phyloP scores from a whole-genome alignment of 2,888 invertebrate genomes.

The Xanthia togata region DNA sequence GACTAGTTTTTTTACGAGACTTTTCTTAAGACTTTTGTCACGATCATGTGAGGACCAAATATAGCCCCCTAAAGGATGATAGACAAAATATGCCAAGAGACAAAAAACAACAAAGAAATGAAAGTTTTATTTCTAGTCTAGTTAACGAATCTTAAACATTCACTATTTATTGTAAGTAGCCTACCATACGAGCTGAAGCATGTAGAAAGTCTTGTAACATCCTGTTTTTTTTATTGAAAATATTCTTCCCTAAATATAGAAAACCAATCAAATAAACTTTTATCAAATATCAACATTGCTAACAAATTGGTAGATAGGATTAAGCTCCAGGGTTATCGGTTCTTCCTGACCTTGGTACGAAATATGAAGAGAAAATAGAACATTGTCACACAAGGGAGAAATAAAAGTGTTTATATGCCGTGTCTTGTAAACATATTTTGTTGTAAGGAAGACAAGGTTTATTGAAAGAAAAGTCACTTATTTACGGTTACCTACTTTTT shows the following conservation, averaged over 20 bases:
- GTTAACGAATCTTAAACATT: neutral
- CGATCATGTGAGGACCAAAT: neutral
- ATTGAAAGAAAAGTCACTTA: slow-evolving; percentile 3
- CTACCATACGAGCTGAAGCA: neutral
- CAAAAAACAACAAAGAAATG: neutral
- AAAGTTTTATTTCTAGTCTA: neutral
- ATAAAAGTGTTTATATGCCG: slow-evolving; percentile 22
- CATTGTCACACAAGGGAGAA: slow-evolving; percentile 19
- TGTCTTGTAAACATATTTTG: slow-evolving; percentile 42
- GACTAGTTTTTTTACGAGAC: no score
- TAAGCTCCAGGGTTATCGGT: slow-evolving; percentile 62
- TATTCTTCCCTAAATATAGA: slow-evolving; percentile 15
- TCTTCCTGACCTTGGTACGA: slow-evolving; percentile 31
- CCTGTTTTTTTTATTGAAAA: slow-evolving; percentile 4
- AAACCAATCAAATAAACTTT: slow-evolving; percentile 37
- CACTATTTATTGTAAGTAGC: neutral
- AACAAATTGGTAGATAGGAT: slow-evolving; percentile 65
- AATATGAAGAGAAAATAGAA: slow-evolving; percentile 58
- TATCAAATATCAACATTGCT: slow-evolving; percentile 49
- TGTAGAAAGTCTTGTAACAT: neutral
- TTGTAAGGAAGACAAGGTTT: slow-evolving; percentile 32
- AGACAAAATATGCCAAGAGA: neutral
- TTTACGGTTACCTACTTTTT: slow-evolving; percentile 18
- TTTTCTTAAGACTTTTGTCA: no score
- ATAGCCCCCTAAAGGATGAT: neutral